phyloP scores from a whole-genome alignment of 2,113 vertebrate genomes.

The Azemiops feae region DNA sequence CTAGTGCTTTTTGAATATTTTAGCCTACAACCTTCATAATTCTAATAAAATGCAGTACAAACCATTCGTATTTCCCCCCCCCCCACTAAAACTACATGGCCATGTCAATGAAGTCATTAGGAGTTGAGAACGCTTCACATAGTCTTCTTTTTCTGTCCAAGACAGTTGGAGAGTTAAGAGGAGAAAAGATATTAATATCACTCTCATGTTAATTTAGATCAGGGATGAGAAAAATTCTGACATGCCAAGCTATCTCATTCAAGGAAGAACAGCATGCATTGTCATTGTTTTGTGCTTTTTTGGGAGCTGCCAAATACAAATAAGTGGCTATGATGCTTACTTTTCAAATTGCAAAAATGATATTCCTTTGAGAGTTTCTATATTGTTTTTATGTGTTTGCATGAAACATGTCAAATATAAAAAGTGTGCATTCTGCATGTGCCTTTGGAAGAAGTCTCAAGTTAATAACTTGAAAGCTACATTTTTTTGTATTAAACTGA shows the following conservation, averaged over 20 bases:
- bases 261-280: background rate
- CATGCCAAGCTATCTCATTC: background rate
- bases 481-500: no score
- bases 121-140: background rate
- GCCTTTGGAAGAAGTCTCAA: no score
- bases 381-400: background rate
- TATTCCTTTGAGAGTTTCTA: background rate
- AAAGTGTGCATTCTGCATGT: no score
- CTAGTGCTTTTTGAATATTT: background rate
- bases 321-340: background rate
- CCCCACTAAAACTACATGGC: background rate
- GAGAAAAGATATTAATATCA: background rate
- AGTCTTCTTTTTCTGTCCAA: background rate
- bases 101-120: background rate
- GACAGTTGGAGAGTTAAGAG: background rate
- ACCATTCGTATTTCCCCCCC: background rate
- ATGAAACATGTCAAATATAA: background rate
- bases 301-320: background rate
- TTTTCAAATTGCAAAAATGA: background rate
- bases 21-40: background rate
- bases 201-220: background rate
- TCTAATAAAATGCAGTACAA: background rate
- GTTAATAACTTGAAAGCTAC: no score
- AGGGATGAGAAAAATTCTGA: background rate
- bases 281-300: background rate